Evolutionary conservation across 2,888 invertebrate species (phyloP), one percentile per base, ranked within the genome.

Genomic region (Caenorhabditis sp.): DNA sequence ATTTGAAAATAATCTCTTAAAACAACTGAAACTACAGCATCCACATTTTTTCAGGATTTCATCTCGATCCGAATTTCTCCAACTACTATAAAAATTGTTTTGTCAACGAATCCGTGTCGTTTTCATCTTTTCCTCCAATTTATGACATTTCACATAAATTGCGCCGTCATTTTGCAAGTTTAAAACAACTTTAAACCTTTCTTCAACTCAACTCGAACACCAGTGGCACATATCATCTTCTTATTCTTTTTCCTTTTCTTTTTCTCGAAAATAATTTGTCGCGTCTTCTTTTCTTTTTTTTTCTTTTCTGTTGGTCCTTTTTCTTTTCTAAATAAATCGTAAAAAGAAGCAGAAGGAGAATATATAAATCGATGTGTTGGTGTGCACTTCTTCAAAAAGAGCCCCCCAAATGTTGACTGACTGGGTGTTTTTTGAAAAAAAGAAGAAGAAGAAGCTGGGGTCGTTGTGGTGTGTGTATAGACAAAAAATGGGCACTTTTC

Each of bases 261-360:
- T 17, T 61, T 50, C n/a, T 31, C 38, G 43, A 43, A 58, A 58
- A 20, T 61, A 61, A 27, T 62, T 53, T 57, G 27, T 57, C 23
- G 14, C 25, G 26, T 12, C n/a, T 50, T 27, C 26, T 31, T 43
- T 17, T n/a, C 27, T 43, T 63, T 49, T 38, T 23, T 20, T n/a
- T 21, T 54, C 31, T 23, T 26, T 12, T 17, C 17, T 27, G 31
- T 52, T 52, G 59, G 43, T 60, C 43, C 38, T 25, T 52, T 59
- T 59, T 31, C 59, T 52, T 64, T 31, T 53, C 26, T 31, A 25
- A 23, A 25, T 53, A 31, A 43, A 43, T 43, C 43, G 43, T 43
- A 43, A 43, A 43, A 14, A 43, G 14, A 43, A 43, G 17, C 7
- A 10, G 14, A 43, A 10, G 14, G 17, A 43, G 14, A 43, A 43